These are phyloP conservation scores for Megamerina dolium DNA, from an alignment of 2,888 invertebrate species.

Conservation along the genomic window DNA sequence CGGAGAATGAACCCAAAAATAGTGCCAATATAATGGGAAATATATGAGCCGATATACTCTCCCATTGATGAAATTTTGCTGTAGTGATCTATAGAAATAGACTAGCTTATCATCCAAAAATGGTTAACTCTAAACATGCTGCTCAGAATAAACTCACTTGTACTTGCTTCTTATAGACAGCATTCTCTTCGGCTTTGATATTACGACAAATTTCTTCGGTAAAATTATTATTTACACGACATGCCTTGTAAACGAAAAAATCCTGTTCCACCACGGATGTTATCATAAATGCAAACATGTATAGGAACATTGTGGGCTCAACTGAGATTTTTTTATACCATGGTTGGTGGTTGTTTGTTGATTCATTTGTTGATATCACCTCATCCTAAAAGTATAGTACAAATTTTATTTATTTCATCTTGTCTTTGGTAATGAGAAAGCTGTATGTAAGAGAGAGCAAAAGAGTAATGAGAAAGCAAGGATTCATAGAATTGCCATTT, in stretches of 20 bases:
- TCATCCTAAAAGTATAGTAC: constrained; percentile 31
- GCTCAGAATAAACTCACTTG: constrained; percentile 53
- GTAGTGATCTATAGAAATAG: constrained; percentile 58
- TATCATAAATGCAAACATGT: constrained; percentile 81
- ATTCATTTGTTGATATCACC: constrained; percentile 8
- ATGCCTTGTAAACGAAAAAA: constrained; percentile 72
- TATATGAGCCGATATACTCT: constrained; percentile 65
- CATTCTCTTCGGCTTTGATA: constrained; percentile 54
- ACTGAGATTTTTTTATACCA: constrained; percentile 56
- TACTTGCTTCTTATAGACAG: constrained; percentile 56
- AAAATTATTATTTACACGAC: constrained; percentile 66
- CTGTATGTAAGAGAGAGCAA: too few species aligned
- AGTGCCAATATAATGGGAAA: constrained; percentile 71
- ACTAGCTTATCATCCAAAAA: too few species aligned
- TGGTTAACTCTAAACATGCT: too few species aligned
- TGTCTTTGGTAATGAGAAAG: constrained; percentile 7
- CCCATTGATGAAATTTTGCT: constrained; percentile 71
- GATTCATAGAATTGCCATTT: too few species aligned
- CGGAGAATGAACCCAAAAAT: constrained; percentile 77
- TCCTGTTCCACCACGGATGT: constrained; percentile 75
- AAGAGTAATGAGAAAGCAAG: too few species aligned
- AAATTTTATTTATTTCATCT: constrained; percentile 4
- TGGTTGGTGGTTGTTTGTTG: constrained; percentile 13
- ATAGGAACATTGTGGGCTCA: constrained; percentile 81
- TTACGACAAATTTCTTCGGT: constrained; percentile 63